phyloP scores from a whole-genome alignment of 2,113 vertebrate species.

The Euleptes europaea region DNA sequence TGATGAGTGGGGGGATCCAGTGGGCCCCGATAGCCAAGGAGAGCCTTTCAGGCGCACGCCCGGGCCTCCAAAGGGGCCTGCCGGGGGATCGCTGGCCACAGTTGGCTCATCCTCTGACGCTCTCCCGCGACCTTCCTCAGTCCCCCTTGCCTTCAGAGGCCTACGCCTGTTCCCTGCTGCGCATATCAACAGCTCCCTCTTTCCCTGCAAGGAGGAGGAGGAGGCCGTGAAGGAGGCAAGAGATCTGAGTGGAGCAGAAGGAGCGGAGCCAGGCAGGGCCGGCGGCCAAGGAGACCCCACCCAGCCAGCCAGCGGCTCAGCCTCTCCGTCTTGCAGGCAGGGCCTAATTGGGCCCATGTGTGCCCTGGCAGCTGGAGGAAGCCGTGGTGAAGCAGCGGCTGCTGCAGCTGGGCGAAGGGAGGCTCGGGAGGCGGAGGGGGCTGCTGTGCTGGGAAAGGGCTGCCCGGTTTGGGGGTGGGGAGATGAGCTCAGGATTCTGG shows the following conservation, averaged over 20 bases:
- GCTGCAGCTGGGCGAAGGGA: background rate
- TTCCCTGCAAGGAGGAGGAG: too few species aligned
- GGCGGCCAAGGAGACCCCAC: background rate
- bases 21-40: too few species aligned
- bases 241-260: background rate
- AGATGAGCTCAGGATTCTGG: background rate
- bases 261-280: background rate
- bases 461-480: background rate
- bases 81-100: too few species aligned
- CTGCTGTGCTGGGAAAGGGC: background rate
- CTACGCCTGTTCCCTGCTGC: too few species aligned
- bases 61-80: too few species aligned
- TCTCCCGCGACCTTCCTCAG: too few species aligned
- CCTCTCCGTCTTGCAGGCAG: background rate
- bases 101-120: too few species aligned
- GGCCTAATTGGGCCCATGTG: constrained; percentile 2
- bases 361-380: background rate
- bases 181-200: background rate
- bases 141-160: too few species aligned
- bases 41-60: too few species aligned
- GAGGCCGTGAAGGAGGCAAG: background rate
- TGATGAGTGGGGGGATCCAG: background rate
- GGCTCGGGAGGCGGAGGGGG: background rate
- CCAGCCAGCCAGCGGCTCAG: background rate
- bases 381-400: background rate